Base-by-base conservation (phyloP, 2,888 invertebrate species). In the Tyria jacobaeae region DNA sequence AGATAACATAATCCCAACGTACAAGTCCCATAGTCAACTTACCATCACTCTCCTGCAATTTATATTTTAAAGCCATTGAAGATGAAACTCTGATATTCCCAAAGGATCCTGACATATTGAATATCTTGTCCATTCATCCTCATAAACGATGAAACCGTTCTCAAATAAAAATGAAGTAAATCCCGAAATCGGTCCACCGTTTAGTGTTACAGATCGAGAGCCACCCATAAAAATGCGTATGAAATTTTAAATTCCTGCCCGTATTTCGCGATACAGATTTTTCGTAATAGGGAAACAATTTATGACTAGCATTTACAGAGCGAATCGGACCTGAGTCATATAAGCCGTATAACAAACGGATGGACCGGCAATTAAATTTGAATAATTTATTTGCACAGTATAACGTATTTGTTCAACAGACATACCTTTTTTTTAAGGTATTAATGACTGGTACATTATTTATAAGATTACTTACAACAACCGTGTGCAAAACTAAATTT, bases 141-240 rank as follows among this genome's bases (percentile, higher is more conserved):
- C 47, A 53, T 62, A 41, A 62, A 57, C 57, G 57, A 41, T 62
- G 54, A 58, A 58, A 58, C 24, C 17, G 10, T 7, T 52, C 37
- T 48, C 53, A 34, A 48, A 53, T 49, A 48, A 48, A 57, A 31
- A 62, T 62, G 17, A n/a, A 60, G 34, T 54, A 27, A 17, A 54
- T 55, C n/a, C 17, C 15, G 54, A 50, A 50, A 58, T 51, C 34
- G 48, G 48, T 34, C 27, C 12, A 24, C 47, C 52, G 39, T 62
- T 62, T 48, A 57, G 37, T 39, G 52, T 39, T 10, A 44, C 12
- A 57, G 48, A 57, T 31, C 47, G 27, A 52, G 35, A 17, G 34
- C 17, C 10, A 15, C 37, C n/a, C 50, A 47, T 27, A 53, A 31
- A 59, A 59, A 21, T 51, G 25, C 50, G 35, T 17, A 24, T 35